Evolutionary conservation across 2,888 invertebrate genomes (phyloP), one percentile per base, ranked within the genome.

Genomic region (Lottia scabra): DNA sequence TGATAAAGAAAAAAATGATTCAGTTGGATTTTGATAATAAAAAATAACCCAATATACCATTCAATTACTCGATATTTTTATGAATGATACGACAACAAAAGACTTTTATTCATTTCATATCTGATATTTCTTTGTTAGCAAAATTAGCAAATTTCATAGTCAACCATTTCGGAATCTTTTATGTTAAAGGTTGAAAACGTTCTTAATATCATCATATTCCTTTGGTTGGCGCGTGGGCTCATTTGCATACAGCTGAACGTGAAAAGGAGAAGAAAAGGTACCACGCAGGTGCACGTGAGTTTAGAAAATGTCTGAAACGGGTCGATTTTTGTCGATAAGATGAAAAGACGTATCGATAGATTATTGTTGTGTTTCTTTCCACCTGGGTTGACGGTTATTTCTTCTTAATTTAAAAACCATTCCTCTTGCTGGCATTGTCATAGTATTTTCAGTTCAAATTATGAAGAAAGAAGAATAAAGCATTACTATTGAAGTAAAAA

Each of bases 161-260:
- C 19, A 19, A 56, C 19, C 12, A 56, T 56, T 56, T 56, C 19
- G 56, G 19, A 56, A 23, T 23, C 19, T 56, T 56, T 56, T 23
- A 23, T 23, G 12, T 10, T 10, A 23, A 23, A 23, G 19, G 56
- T 56, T 23, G 56, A 56, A 56, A 23, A 13, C 19, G 38, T 38
- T 38, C 38, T 38, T 38, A 38, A 38, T 38, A 38, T 38, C 8
- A 38, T 38, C 38, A 38, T 38, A 38, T 38, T 38, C 38, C 38
- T 38, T 38, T 38, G 23, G 45, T 30, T 30, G 65, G 67, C 68
- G 68, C 74, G 73, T 70, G 74, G 68, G 71, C 69, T 74, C 44
- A 78, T 78, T 78, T 75, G 73, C 78, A 78, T 78, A 78, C 78
- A 78, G 78, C 74, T 78, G 78, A 45, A n/a, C 2, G 64, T 26